Evolutionary conservation across 2,797 vertebrate species (phyloP).

Genomic region (Danio tinwini): DNA sequence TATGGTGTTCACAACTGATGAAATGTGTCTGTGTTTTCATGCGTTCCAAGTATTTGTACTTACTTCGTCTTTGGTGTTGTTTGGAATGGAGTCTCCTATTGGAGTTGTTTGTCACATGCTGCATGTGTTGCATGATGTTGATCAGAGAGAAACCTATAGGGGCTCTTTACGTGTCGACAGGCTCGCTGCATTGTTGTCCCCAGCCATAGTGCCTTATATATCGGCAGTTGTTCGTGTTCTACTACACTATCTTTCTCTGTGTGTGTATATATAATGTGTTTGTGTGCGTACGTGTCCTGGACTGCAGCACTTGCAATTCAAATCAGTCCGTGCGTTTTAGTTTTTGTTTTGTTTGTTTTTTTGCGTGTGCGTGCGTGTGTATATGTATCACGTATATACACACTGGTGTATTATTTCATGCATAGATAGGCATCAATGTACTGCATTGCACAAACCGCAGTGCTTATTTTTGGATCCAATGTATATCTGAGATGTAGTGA

Average conservation of each 20-base stretch:
- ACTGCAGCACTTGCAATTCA: slow-evolving; percentile 99
- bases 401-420: slow-evolving; percentile 77
- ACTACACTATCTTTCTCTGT: slow-evolving; percentile 88
- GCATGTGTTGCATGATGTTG: slow-evolving; percentile 99
- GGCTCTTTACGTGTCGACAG: slow-evolving; percentile 93
- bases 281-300: slow-evolving; percentile 84
- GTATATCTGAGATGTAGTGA: slow-evolving; percentile 78
- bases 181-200: slow-evolving; percentile 98
- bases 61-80: slow-evolving; percentile 91
- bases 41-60: slow-evolving; percentile 88
- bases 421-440: slow-evolving; percentile 79
- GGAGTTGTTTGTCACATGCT: slow-evolving; percentile 91
- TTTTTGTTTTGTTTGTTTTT: slow-evolving; percentile 74
- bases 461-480: slow-evolving; percentile 85
- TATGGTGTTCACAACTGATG: slow-evolving; percentile 92
- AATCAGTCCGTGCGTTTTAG: slow-evolving; percentile 84
- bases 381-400: slow-evolving; percentile 65
- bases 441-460: slow-evolving; percentile 80
- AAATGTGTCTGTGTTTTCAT: slow-evolving; percentile 89
- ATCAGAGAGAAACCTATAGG: slow-evolving; percentile 87
- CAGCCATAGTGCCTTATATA: slow-evolving; percentile 99
- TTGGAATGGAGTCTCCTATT: slow-evolving; percentile 92
- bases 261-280: slow-evolving; percentile 76
- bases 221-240: slow-evolving; percentile 99
- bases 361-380: slow-evolving; percentile 69